Base-by-base conservation (phyloP, 2,888 invertebrate species). In the Parnassius apollo region DNA sequence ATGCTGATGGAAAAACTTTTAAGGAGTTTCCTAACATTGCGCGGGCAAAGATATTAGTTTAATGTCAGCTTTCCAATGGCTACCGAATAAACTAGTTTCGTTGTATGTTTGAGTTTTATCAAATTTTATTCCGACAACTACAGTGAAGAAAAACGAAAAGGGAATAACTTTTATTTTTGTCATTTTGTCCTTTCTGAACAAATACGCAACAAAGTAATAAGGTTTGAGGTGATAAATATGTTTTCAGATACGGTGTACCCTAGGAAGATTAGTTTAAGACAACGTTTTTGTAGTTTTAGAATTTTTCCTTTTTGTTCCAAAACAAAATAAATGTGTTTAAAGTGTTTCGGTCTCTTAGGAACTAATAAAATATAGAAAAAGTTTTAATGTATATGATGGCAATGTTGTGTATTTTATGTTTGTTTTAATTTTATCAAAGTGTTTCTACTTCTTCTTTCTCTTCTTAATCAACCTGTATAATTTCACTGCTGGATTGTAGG, bases 51-150 rank as follows among this genome's bases (percentile, higher is more conserved):
- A 71, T 72, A 71, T 72, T 71, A 71, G 69, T 72, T 72, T 68
- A 69, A 67, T 59, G 63, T 64, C 65, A 66, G 63, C 61, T 61
- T 59, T 42, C 57, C 53, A 49, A 42, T 49, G 53, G 53, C 69
- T 62, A 65, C 69, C 73, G 71, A 74, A 75, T 73, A 74, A 77
- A 76, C 73, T 75, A 73, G 70, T 74, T 73, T 66, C 64, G 64
- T 65, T 66, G 61, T 60, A 42, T 62, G 53, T 63, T 60, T 59
- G 68, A 74, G 72, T 80, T 79, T 76, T 73, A 77, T 82, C 77
- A 79, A 82, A 80, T 82, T 82, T 79, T 81, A 80, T 81, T 80
- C 75, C 67, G 66, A 72, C 73, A 78, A 79, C 76, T 78, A 80
- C 74, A 72, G 66, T 64, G 70, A 65, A 66, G 71, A 69, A 66